Base-by-base conservation (phyloP, 2,113 vertebrate species). In the Neolamprologus cancellatus region DNA sequence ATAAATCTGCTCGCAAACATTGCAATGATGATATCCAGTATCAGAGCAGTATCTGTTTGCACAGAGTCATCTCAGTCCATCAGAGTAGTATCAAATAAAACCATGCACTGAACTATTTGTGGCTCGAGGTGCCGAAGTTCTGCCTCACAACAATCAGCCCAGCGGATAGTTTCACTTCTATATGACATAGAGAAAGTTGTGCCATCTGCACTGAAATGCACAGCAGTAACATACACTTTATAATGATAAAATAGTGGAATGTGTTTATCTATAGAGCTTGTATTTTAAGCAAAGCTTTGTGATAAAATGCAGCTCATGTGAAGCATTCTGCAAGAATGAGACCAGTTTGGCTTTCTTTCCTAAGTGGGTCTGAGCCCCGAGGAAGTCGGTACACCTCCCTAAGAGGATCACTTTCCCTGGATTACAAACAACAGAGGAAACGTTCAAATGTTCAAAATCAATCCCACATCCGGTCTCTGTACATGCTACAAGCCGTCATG, bases 341-440 rank as follows among this genome's bases (percentile, higher is more conserved):
- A 84, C 82, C 28, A 83, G 41, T 83, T 85, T 85, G 82, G 41
- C 64, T 91, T 91, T 81, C 52, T 79, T 88, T 86, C 69, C 46
- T 88, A 90, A 92, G 82, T 79, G 87, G 80, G 85, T 91, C 90
- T 90, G 88, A 92, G 90, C 82, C 66, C 76, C 2, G 53, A 82
- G 82, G 81, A 92, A 87, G 89, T 93, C n/a, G 28, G 84, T 85
- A 39, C 69, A 83, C 82, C 76, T 87, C 69, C 15, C 52, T 93
- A 92, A 94, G 89, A 94, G 89, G 92, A 93, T 94, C 84, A 79
- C 78, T 88, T 93, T 91, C 80, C 80, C 18, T 87, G 89, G 92
- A 92, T 93, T 89, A 92, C 86, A 88, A 91, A 90, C 88, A 69
- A 78, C 57, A 78, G 53, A 71, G 57, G 84, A 85, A 85, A 76